Evolutionary conservation across 2,797 vertebrate genomes (phyloP).

Genomic region (Gambusia yucatana): DNA sequence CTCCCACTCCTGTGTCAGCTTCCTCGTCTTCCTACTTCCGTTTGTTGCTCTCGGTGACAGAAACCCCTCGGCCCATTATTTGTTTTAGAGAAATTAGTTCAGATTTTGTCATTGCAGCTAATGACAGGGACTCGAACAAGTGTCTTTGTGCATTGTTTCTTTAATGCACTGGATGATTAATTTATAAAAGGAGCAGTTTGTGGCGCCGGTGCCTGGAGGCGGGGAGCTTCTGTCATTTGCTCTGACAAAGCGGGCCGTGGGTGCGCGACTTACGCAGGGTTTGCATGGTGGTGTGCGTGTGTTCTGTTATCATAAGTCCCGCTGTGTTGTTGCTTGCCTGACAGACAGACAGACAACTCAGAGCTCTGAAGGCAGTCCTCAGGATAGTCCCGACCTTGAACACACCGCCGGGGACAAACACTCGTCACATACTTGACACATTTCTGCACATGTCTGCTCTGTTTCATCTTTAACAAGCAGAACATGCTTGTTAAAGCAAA

Average conservation of each 20-base stretch:
- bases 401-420: slow-evolving; percentile 51
- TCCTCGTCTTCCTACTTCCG: slow-evolving; percentile 18
- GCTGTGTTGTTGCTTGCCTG: slow-evolving; percentile 52
- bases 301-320: slow-evolving; percentile 49
- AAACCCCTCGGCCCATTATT: slow-evolving; percentile 28
- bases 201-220: slow-evolving; percentile 8
- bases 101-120: slow-evolving; percentile 31
- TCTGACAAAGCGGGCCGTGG: slow-evolving; percentile 51
- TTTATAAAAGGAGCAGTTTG: slow-evolving; percentile 42
- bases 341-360: slow-evolving; percentile 71
- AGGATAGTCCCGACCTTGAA: slow-evolving; percentile 40
- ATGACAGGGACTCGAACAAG: slow-evolving; percentile 20
- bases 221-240: slow-evolving; percentile 35
- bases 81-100: slow-evolving; percentile 30
- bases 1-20: slow-evolving; percentile 26
- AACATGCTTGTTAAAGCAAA: neutral
- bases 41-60: slow-evolving; percentile 7
- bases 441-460: neutral
- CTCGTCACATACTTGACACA: slow-evolving; percentile 18
- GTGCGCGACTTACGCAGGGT: slow-evolving; percentile 20
- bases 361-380: slow-evolving; percentile 65
- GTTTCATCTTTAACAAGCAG: neutral
- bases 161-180: slow-evolving; percentile 28
- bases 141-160: slow-evolving; percentile 17
- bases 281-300: slow-evolving; percentile 26